Evolutionary conservation across 2,797 vertebrate genomes (phyloP), one percentile per base, ranked within the genome.

Genomic region (Labeo calbasu): DNA sequence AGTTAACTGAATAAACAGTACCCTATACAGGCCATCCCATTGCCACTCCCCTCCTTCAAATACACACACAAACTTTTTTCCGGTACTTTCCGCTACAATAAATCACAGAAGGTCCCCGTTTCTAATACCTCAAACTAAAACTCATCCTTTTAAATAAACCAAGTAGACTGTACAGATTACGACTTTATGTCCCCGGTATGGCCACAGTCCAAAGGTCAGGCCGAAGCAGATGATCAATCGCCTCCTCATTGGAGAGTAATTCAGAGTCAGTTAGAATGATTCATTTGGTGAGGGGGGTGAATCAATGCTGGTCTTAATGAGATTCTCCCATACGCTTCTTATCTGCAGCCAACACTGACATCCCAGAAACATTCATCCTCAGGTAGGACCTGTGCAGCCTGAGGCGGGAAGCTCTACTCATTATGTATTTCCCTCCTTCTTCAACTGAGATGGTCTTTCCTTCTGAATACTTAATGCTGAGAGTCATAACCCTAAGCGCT

Each of bases 241-340:
- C 85, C 89, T 91, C 90, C 93, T 92, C 90, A 93, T 93, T 92
- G 93, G 90, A 92, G 89, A 92, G 91, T 92, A 93, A 94, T 94
- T 93, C 92, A 90, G 93, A 94, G 92, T 93, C 91, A 92, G 91
- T 91, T 90, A 85, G 92, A 92, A 88, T 92, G 92, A 94, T 94
- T 92, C 91, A 91, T 86, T 93, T 93, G 91, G 92, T 92, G 83
- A 48, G 88, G 91, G 92, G 82, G 86, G 85, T 87, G 86, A 90
- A 92, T 92, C 91, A 89, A 89, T 89, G 91, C 91, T 89, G 82
- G 81, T 81, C 65, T 89, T 94, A 93, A 95, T 93, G 92, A 93
- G 90, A 93, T 94, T 94, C 92, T 92, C 89, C 88, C 90, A 88
- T 81, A 90, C 87, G 85, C 91, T 86, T 86, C 88, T 91, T 91